Percentiles rank a stretch among this genome's conserved stretches.
Evolutionary conservation across 2,113 vertebrate species (phyloP).

Genomic region (Azemiops feae): DNA sequence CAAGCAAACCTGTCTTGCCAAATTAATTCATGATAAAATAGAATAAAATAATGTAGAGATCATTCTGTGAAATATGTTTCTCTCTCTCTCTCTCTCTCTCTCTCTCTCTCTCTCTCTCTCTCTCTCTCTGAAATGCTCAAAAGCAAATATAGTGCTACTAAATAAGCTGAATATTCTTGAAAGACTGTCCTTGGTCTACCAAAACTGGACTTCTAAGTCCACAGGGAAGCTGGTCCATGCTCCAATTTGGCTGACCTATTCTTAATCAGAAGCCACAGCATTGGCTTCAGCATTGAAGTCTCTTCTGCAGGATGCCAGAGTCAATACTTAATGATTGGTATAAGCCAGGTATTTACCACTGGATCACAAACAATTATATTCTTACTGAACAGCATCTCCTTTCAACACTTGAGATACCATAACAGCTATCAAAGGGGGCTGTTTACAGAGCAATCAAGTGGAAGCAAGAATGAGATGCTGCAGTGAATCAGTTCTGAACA

Average conservation of each 20-base stretch:
- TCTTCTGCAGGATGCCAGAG: neutral
- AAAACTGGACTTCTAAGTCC: neutral
- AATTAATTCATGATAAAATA: neutral
- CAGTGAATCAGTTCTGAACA: neutral
- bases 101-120: neutral
- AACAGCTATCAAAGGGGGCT: neutral
- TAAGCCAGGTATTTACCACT: neutral
- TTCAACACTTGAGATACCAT: neutral
- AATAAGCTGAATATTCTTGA: neutral
- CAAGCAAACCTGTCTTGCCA: neutral
- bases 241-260: neutral
- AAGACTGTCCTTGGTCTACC: neutral
- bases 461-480: neutral
- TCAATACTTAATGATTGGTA: neutral
- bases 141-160: neutral
- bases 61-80: neutral
- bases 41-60: neutral
- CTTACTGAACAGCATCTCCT: neutral
- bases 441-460: constrained; percentile 3
- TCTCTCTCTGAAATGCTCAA: neutral
- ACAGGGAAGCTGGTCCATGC: neutral
- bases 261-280: neutral
- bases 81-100: neutral
- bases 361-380: neutral
- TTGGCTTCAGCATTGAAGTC: neutral